These are phyloP conservation scores for Procambarus virginalis DNA, from an alignment of 1,140 invertebrate species.

Conservation along the genomic window DNA sequence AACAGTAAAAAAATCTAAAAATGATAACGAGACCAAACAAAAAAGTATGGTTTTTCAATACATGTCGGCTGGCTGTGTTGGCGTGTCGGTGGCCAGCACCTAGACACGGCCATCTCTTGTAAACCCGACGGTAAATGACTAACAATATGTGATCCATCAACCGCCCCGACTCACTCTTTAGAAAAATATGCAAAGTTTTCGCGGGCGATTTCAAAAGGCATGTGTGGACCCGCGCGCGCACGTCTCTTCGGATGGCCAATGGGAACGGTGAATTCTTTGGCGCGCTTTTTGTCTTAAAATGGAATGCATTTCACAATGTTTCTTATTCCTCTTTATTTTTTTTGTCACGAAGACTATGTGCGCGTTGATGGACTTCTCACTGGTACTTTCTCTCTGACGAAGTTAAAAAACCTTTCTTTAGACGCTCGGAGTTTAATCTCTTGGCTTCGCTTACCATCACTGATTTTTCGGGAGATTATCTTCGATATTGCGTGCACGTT, in stretches of 20 bases:
- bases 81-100: slow-evolving; percentile 5
- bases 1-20: too few relatives aligned
- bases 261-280: background rate
- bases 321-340: background rate
- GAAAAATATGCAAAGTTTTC: slow-evolving; percentile 68
- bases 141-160: slow-evolving; percentile 68
- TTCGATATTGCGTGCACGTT: background rate
- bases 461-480: background rate
- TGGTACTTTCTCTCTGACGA: background rate
- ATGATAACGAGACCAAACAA: too few relatives aligned
- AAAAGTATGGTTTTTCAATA: background rate
- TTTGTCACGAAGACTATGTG: background rate
- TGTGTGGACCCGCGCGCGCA: slow-evolving; percentile 20
- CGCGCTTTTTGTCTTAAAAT: background rate
- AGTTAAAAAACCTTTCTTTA: too few relatives aligned
- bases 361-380: background rate
- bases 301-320: background rate
- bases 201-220: slow-evolving; percentile 48
- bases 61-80: background rate
- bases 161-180: slow-evolving; percentile 59
- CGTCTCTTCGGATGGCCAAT: background rate
- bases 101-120: slow-evolving; percentile 51
- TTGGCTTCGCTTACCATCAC: background rate
- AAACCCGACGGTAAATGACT: slow-evolving; percentile 65
- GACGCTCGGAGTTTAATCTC: too few relatives aligned